A percentile compares a stretch with the other conserved stretches of the same genome.
These are phyloP conservation scores for Sinodicranocentrus sp. DNA, from an alignment of 2,888 invertebrate genomes.

Conservation along the genomic window DNA sequence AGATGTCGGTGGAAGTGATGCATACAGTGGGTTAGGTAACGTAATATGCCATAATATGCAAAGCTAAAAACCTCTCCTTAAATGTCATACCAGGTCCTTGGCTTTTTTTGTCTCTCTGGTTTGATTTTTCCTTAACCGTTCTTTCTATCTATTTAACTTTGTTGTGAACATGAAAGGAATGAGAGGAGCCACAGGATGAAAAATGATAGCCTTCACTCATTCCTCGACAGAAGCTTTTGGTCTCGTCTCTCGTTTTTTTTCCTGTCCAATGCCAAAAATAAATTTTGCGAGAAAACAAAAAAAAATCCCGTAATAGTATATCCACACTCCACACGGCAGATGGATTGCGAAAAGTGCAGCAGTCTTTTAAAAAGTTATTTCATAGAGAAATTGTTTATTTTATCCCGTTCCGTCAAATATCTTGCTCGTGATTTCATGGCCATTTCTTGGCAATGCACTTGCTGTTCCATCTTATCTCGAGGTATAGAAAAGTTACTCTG, in stretches of 20 bases:
- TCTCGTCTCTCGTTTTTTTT: too few relatives aligned
- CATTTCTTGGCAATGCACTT: conserved; percentile 26
- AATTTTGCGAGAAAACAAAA: too few relatives aligned
- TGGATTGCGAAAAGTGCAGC: too few relatives aligned
- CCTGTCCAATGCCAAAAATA: conserved; percentile 5
- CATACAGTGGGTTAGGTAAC: background rate
- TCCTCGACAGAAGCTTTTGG: background rate
- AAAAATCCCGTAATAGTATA: background rate
- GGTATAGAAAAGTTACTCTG: too few relatives aligned
- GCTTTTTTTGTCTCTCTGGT: conserved; percentile 4
- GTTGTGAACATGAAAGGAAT: too few relatives aligned
- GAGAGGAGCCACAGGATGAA: background rate
- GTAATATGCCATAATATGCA: background rate
- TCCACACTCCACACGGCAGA: too few relatives aligned
- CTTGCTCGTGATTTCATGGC: conserved; percentile 1
- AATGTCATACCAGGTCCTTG: conserved; percentile 40
- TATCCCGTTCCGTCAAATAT: background rate
- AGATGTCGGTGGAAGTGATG: background rate
- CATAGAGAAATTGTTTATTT: background rate
- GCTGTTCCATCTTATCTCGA: too few relatives aligned
- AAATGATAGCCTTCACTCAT: conserved; percentile 32
- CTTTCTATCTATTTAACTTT: conserved; percentile 6
- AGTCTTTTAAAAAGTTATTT: too few relatives aligned
- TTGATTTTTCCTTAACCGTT: background rate
- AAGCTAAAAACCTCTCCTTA: background rate